Percentiles rank a stretch among this genome's conserved stretches.
Evolutionary conservation across 2,113 vertebrate genomes (phyloP).

Genomic region (Motacilla tschutschensis): DNA sequence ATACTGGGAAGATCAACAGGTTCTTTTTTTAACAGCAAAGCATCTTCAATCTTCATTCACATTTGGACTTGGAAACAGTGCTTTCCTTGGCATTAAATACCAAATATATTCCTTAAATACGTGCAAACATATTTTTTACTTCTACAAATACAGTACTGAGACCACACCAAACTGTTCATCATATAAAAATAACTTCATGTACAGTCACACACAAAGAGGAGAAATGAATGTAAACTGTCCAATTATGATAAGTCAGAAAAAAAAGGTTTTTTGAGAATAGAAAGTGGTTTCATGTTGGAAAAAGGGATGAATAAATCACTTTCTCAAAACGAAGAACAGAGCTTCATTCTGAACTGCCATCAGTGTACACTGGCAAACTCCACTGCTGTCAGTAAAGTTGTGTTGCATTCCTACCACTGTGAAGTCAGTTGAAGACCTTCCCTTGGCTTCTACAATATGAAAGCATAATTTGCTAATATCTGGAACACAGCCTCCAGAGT

Average conservation of each 20-base stretch:
- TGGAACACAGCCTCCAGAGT: neutral
- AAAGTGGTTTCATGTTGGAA: neutral
- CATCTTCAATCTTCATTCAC: constrained; percentile 27
- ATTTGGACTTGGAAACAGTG: constrained; percentile 38
- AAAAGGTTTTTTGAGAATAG: neutral
- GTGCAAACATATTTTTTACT: constrained; percentile 35
- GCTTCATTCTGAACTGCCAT: neutral
- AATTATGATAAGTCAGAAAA: neutral
- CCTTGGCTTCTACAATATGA: neutral
- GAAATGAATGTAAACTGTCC: neutral
- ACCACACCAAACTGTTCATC: neutral
- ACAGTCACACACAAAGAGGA: neutral
- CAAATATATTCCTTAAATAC: constrained; percentile 30
- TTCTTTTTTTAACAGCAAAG: neutral
- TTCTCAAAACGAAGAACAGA: neutral
- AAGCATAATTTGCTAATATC: neutral
- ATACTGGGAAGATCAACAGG: neutral
- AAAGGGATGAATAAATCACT: neutral
- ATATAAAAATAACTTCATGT: constrained; percentile 23
- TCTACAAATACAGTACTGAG: constrained; percentile 35
- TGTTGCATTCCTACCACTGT: neutral
- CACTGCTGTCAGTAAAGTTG: neutral
- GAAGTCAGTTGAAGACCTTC: neutral
- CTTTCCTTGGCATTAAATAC: constrained; percentile 45
- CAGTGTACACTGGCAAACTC: neutral